Conservation (phyloP, 2,888 invertebrate genomes). For the Amphipyra berbera region DNA sequence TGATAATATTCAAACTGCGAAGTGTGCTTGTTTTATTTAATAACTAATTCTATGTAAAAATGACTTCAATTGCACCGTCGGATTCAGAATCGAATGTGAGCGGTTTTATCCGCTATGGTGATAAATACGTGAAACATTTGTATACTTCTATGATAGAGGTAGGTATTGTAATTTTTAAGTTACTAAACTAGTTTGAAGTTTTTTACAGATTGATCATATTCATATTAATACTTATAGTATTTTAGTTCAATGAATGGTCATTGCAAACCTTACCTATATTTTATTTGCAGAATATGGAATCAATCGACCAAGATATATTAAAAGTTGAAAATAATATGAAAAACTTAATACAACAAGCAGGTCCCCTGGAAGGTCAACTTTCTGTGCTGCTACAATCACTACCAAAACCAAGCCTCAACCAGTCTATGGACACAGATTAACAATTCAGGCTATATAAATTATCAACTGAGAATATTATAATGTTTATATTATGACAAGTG, state of each 20-base stretch:
- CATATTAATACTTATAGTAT: too few species aligned
- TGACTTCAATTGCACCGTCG: conserved; percentile 79
- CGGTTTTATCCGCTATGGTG: conserved; percentile 81
- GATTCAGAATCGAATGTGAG: conserved; percentile 86
- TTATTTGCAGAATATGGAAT: conserved; percentile 79
- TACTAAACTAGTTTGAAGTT: neutral
- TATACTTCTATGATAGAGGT: conserved; percentile 81
- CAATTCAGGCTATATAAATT: neutral
- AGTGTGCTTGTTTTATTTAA: neutral
- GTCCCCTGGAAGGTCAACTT: conserved; percentile 80
- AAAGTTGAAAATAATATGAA: conserved; percentile 81
- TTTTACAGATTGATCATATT: too few species aligned
- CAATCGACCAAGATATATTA: conserved; percentile 82
- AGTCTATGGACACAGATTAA: conserved; percentile 79
- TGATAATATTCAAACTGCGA: conserved; percentile 1
- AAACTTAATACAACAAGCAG: conserved; percentile 73
- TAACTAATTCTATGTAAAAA: conserved; percentile 37
- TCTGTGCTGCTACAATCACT: conserved; percentile 75
- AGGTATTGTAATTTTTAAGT: conserved; percentile 23
- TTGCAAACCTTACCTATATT: neutral
- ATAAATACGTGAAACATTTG: conserved; percentile 77
- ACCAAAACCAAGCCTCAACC: conserved; percentile 71
- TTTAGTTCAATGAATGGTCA: too few species aligned
- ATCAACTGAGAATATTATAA: neutral
- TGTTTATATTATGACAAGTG: too few species aligned